Conservation (phyloP, 2,888 invertebrate species). For the Caenorhabditis becei region DNA sequence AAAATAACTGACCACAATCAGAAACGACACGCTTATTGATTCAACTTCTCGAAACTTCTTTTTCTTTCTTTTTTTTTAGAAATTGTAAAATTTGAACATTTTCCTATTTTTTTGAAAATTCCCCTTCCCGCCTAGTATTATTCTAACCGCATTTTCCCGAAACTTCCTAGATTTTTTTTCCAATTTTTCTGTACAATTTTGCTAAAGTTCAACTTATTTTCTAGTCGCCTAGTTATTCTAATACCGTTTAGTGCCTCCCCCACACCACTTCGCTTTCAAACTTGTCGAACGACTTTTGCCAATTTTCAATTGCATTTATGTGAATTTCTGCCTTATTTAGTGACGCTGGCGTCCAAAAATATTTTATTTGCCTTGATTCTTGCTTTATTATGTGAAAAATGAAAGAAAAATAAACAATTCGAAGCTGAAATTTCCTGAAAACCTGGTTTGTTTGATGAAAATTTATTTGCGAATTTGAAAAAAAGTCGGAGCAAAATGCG, state of each 20-base stretch:
- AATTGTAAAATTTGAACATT: too few relatives aligned
- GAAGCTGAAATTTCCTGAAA: too few relatives aligned
- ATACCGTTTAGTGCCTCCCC: slow-evolving; percentile 18
- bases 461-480: too few relatives aligned
- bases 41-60: neutral
- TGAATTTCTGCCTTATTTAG: neutral
- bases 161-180: neutral
- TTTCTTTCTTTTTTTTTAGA: too few relatives aligned
- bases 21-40: neutral
- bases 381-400: neutral
- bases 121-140: neutral
- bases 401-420: neutral
- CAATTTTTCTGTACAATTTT: slow-evolving; percentile 10
- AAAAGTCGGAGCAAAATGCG: slow-evolving; percentile 2
- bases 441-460: too few relatives aligned
- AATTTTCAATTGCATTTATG: neutral
- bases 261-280: slow-evolving; percentile 28
- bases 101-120: neutral
- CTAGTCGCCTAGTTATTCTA: slow-evolving; percentile 4
- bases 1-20: slow-evolving; percentile 5
- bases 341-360: slow-evolving; percentile 43
- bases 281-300: slow-evolving; percentile 32
- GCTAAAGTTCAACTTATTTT: neutral
- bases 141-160: neutral
- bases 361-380: too few relatives aligned